These are phyloP conservation scores for Epirrhoe alternata DNA, from an alignment of 2,888 invertebrate genomes.

Conservation along the genomic window DNA sequence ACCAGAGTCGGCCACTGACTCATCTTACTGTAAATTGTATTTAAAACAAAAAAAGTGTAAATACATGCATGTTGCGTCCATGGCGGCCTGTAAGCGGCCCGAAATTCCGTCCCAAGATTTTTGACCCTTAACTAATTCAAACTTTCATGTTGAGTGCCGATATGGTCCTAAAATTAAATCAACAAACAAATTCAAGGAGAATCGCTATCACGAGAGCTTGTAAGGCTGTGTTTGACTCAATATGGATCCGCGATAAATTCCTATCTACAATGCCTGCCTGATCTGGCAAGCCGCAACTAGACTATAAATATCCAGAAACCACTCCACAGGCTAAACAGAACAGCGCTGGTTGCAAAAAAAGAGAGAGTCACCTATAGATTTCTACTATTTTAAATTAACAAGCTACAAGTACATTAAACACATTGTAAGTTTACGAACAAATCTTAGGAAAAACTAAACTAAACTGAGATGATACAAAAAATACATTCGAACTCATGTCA, in stretches of 20 bases:
- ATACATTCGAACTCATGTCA: too few relatives aligned
- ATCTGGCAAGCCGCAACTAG: slow-evolving; percentile 45
- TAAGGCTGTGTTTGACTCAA: slow-evolving; percentile 43
- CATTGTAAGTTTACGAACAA: too few relatives aligned
- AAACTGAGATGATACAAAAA: too few relatives aligned
- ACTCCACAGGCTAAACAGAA: slow-evolving; percentile 16
- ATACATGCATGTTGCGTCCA: too few relatives aligned
- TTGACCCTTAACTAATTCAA: neutral
- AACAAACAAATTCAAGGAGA: slow-evolving; percentile 1
- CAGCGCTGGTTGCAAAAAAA: neutral
- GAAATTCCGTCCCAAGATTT: too few relatives aligned
- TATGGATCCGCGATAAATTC: slow-evolving; percentile 38
- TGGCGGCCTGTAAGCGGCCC: too few relatives aligned
- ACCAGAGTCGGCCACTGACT: too few relatives aligned
- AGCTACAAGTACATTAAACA: too few relatives aligned
- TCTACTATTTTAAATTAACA: too few relatives aligned
- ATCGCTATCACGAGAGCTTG: slow-evolving; percentile 11
- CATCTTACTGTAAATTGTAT: too few relatives aligned
- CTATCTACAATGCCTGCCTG: slow-evolving; percentile 46
- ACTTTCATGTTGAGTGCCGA: neutral
- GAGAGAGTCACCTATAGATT: neutral
- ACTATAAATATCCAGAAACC: slow-evolving; percentile 49
- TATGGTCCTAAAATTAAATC: neutral
- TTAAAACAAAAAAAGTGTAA: too few relatives aligned
- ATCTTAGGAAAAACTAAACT: too few relatives aligned